Conservation (phyloP, 92 coral and sea anemone species). For the Bergia sp. region DNA sequence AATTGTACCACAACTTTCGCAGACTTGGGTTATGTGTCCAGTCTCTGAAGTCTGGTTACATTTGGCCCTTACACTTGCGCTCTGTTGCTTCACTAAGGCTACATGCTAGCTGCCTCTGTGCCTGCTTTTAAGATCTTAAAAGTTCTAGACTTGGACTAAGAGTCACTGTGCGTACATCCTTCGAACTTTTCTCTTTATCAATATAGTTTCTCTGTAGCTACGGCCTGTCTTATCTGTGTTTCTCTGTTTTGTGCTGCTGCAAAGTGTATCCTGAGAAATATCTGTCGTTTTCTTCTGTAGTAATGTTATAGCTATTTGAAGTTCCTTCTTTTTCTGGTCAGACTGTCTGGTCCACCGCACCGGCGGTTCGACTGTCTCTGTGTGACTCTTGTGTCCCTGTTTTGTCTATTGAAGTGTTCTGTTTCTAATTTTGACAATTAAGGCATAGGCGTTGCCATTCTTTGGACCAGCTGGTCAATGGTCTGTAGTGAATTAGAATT, state of each 20-base stretch:
- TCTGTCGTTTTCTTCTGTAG: no score
- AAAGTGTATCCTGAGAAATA: no score
- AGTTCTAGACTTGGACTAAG: not conserved
- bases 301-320: no score
- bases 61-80: constrained; percentile 9
- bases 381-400: no score
- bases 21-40: constrained; percentile 37
- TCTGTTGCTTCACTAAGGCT: not conserved
- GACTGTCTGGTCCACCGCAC: no score
- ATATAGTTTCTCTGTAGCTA: not conserved
- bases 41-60: constrained; percentile 20
- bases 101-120: not conserved
- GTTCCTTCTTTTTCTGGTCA: no score
- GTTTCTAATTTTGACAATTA: constrained; percentile 1
- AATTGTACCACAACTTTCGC: constrained; percentile 36
- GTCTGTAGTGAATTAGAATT: constrained; percentile 38
- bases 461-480: constrained; percentile 36
- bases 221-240: not conserved
- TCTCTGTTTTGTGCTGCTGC: no score
- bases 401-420: not conserved
- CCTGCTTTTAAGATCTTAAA: not conserved
- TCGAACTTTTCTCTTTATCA: not conserved
- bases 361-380: no score
- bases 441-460: constrained; percentile 33
- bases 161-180: not conserved